Evolutionary conservation across 2,113 vertebrate species (phyloP).

Genomic region (Hydrolagus affinis): DNA sequence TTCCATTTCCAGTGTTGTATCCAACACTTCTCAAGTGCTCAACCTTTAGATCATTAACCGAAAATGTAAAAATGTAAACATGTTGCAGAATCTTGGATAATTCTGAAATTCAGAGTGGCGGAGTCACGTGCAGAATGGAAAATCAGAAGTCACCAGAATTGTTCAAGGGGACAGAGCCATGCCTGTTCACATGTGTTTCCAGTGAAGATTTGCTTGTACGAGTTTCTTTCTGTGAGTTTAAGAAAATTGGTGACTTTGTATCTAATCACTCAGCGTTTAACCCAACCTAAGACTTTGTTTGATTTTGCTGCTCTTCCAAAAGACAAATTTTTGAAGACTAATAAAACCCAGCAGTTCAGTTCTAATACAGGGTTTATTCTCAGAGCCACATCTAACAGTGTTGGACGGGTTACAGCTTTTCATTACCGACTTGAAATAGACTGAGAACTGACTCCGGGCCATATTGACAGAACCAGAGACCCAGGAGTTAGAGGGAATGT

Average conservation of each 20-base stretch:
- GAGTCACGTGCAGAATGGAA: neutral
- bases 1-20: too few species aligned
- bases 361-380: conserved; percentile 24
- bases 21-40: too few species aligned
- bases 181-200: conserved; percentile 12
- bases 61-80: too few species aligned
- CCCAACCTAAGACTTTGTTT: conserved; percentile 29
- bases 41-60: too few species aligned
- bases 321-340: conserved; percentile 26
- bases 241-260: conserved; percentile 22
- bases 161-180: neutral
- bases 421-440: conserved; percentile 30
- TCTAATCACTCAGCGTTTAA: conserved; percentile 25
- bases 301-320: conserved; percentile 15
- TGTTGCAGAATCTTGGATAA: too few species aligned
- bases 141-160: neutral
- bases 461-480: conserved; percentile 18
- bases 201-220: conserved; percentile 8
- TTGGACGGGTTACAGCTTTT: conserved; percentile 21
- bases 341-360: conserved; percentile 27
- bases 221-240: conserved; percentile 17
- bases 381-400: conserved; percentile 30
- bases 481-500: conserved; percentile 13
- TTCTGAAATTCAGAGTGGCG: too few species aligned
- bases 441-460: conserved; percentile 26